These are phyloP conservation scores for Muscicapa striata DNA, from an alignment of 2,797 vertebrate genomes.

Conservation along the genomic window DNA sequence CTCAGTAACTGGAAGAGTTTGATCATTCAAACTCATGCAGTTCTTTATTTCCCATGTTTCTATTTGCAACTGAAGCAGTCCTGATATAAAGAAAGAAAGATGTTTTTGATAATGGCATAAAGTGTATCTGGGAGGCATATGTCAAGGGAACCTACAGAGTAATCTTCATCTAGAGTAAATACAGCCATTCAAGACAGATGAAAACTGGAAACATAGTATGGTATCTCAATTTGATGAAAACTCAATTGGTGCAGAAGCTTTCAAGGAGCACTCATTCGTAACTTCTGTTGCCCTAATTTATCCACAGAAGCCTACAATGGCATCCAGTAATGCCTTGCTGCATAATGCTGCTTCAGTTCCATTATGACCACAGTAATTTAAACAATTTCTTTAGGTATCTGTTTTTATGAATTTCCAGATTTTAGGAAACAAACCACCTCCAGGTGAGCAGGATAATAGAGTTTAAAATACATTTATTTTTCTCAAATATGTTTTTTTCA, in stretches of 20 bases:
- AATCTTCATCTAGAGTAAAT: constrained; percentile 71
- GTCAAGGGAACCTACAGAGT: constrained; percentile 48
- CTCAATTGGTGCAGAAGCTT: constrained; percentile 25
- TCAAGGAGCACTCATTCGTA: constrained; percentile 30
- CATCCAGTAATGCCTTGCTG: not conserved
- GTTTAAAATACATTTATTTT: not conserved
- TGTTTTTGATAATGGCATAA: constrained; percentile 47
- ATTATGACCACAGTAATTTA: not conserved
- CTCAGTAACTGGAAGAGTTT: constrained; percentile 51
- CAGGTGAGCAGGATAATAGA: not conserved
- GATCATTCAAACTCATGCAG: constrained; percentile 5
- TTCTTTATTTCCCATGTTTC: constrained; percentile 54
- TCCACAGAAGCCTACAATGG: not conserved
- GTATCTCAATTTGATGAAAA: constrained; percentile 62
- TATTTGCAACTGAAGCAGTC: constrained; percentile 49
- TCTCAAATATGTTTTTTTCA: not conserved
- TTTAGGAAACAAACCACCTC: constrained; percentile 4
- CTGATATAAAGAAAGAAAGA: not conserved
- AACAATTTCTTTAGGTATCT: not conserved
- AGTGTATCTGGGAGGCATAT: constrained; percentile 62
- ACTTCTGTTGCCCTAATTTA: not conserved
- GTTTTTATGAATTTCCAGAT: not conserved
- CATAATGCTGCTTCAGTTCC: not conserved
- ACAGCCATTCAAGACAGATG: constrained; percentile 38
- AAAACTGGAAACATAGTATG: constrained; percentile 45